A percentile compares a stretch with the other conserved stretches of the same genome.
Conservation (phyloP, 2,797 vertebrate species). For the Semotilus atromaculatus region DNA sequence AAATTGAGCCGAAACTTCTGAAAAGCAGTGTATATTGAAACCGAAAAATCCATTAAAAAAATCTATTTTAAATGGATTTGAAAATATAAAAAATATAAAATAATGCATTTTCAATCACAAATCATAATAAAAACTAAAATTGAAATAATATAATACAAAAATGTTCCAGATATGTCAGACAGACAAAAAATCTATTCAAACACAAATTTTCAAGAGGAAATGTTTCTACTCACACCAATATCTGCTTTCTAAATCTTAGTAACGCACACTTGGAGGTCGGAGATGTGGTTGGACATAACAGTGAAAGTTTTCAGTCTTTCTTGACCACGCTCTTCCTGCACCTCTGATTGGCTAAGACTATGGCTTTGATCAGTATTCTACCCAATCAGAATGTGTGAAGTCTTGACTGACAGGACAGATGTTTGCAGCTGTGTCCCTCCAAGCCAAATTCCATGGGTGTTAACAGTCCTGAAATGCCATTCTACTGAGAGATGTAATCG, state of each 20-base stretch:
- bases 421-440: constrained; percentile 44
- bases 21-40: background rate
- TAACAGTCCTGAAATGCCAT: constrained; percentile 63
- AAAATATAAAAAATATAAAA: background rate
- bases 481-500: constrained; percentile 57
- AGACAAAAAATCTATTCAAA: too few species aligned
- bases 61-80: background rate
- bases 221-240: background rate
- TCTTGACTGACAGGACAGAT: constrained; percentile 48
- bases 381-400: constrained; percentile 13
- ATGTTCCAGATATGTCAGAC: background rate
- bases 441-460: constrained; percentile 59
- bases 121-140: background rate
- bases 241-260: background rate
- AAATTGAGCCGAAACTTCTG: background rate
- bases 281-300: background rate
- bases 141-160: background rate
- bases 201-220: background rate
- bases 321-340: too few species aligned
- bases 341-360: constrained; percentile 17
- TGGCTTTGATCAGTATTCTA: background rate
- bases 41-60: background rate
- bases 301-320: background rate
- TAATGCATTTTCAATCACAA: background rate
- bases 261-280: background rate